phyloP scores from a whole-genome alignment of 2,797 vertebrate genomes.

The Zalophus californianus region DNA sequence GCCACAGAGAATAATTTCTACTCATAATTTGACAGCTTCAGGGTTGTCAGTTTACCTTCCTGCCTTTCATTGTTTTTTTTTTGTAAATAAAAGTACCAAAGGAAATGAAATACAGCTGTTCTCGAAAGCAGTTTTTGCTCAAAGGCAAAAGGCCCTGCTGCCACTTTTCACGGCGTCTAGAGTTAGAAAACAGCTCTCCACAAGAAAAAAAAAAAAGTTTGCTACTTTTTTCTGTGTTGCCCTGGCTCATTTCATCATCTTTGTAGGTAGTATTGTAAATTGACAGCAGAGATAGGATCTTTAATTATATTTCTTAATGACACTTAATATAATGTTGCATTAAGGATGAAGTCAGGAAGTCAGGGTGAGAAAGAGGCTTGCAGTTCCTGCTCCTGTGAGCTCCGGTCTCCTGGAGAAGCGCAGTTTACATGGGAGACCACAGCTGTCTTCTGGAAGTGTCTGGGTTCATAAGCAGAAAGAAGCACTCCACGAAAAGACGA shows the following conservation, averaged over 20 bases:
- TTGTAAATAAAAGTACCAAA: conserved; percentile 15
- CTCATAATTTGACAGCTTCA: conserved; percentile 21
- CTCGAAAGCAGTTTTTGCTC: neutral
- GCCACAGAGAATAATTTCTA: neutral
- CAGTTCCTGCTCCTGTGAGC: neutral
- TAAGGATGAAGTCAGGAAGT: neutral
- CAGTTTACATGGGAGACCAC: neutral
- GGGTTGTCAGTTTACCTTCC: neutral
- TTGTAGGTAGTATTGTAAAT: neutral
- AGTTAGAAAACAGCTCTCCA: neutral
- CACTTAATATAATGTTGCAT: neutral
- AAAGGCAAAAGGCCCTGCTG: neutral
- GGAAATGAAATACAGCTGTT: conserved; percentile 35
- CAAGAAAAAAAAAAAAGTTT: neutral
- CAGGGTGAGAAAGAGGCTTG: neutral
- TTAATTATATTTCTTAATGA: neutral
- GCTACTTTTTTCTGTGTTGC: neutral
- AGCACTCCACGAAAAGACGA: neutral
- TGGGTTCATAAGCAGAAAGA: neutral
- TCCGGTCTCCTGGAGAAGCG: neutral
- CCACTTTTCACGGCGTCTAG: neutral
- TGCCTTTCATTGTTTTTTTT: neutral
- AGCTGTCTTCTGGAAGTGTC: neutral
- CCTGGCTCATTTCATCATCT: neutral
- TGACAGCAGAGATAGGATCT: neutral